phyloP scores from a whole-genome alignment of 92 coral and sea anemone species.

The Parazoanthus darwini region DNA sequence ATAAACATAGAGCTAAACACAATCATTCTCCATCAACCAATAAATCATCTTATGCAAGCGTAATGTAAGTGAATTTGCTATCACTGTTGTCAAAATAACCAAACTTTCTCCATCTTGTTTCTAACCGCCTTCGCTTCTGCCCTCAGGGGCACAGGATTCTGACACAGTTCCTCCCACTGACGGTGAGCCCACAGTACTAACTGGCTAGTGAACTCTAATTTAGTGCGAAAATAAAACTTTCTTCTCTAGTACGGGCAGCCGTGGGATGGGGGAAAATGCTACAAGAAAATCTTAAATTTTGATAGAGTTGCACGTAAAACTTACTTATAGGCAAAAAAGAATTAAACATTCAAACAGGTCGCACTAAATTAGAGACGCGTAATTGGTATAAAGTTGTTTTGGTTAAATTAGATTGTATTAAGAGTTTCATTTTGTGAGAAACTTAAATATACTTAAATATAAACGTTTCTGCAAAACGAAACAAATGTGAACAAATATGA shows the following conservation, averaged over 20 bases:
- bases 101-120: constrained; percentile 32
- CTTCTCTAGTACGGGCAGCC: not conserved
- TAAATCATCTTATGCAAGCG: not conserved
- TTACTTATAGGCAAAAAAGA: constrained; percentile 3
- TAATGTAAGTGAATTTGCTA: not conserved
- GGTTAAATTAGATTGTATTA: not conserved
- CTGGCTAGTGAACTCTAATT: constrained; percentile 42
- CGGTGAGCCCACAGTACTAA: constrained; percentile 47
- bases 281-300: not conserved
- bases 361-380: constrained; percentile 41
- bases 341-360: not conserved
- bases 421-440: not conserved
- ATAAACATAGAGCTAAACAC: constrained; percentile 14
- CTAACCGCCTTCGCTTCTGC: constrained; percentile 45
- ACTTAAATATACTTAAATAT: not conserved
- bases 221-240: constrained; percentile 29
- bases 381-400: constrained; percentile 21
- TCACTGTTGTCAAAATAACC: not conserved
- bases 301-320: not conserved
- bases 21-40: not conserved
- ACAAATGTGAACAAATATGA: too few relatives aligned
- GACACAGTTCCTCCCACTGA: constrained; percentile 37
- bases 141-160: constrained; percentile 50
- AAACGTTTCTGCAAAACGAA: not conserved
- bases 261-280: not conserved